These are phyloP conservation scores for Mionectes olivaceus DNA, from an alignment of 2,797 vertebrate species.

Conservation along the genomic window DNA sequence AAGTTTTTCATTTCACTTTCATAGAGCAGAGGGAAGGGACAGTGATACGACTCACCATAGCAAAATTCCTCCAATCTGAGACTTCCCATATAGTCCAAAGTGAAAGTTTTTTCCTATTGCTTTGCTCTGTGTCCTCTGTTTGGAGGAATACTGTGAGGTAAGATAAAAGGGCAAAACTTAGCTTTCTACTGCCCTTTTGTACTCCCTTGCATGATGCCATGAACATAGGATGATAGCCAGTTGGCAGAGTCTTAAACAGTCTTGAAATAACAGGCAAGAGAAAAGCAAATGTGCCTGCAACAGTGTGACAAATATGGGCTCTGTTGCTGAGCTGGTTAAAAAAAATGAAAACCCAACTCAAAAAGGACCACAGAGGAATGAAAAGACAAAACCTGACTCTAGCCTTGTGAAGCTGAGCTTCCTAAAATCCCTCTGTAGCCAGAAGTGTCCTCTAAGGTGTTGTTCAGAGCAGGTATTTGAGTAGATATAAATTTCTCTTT, in stretches of 20 bases:
- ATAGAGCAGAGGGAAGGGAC: neutral
- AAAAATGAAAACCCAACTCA: neutral
- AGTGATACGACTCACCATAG: neutral
- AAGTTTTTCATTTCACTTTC: neutral
- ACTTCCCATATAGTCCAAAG: neutral
- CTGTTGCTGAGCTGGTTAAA: neutral
- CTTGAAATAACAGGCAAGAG: constrained; percentile 7
- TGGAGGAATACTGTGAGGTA: neutral
- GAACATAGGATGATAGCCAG: neutral
- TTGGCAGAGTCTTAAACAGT: neutral
- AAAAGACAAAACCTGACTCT: neutral
- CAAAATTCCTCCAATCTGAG: neutral
- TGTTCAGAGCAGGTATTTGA: neutral
- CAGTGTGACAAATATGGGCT: neutral
- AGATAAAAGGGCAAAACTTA: neutral
- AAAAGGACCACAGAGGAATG: neutral
- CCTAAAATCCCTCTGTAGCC: neutral
- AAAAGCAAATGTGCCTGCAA: neutral
- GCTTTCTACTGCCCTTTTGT: neutral
- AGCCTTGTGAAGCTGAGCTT: neutral
- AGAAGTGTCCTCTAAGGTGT: neutral
- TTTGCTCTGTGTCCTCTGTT: neutral
- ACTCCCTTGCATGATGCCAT: neutral
- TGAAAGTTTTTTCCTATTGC: neutral
- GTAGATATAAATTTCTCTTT: neutral